Evolutionary conservation across 2,888 invertebrate species (phyloP), one percentile per base, ranked within the genome.

Genomic region (Steinernema hermaphroditum): DNA sequence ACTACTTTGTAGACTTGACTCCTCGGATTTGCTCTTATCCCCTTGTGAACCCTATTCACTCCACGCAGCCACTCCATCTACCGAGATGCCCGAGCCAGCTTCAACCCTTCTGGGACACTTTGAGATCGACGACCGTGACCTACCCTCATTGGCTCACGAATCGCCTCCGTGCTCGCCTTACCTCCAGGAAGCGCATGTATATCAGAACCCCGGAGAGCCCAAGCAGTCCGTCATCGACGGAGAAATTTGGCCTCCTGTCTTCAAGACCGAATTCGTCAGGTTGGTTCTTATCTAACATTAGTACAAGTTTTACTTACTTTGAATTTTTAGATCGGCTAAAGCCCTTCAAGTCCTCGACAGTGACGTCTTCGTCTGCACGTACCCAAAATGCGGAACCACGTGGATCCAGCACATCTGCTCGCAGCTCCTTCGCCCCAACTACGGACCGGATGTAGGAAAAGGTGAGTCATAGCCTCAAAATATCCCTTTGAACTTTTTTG

Each of bases 321-420:
- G 43, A 12, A 22, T 46, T 50, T 75, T 16, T 34, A 82, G 84
- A 34, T 76, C 79, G 6, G 84, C 85, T 0, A 86, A 86, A 69
- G 75, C 70, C 41, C 75, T 86, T 76, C 32, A 75, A 14, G 78
- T 82, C 16, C 73, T 74, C 8, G 76, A 77, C 8, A 76, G 72
- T n/a, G 86, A 87, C 71, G 81, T 86, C 24, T 81, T 87, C 70
- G 84, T 86, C 32, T 81, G 81, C 32, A 87, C 86, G 2, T 79
- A 86, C 72, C 86, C 87, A 29, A 86, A 86, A 72, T 86, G 86
- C 71, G 86, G 83, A 68, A 86, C 84, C 57, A 86, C 85, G 1
- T 86, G 85, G 86, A 80, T 84, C 9, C 86, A 86, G 73, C 85
- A 86, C 73, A 86, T 86, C 71, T 82, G 81, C 57, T 80, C 80